phyloP scores from a whole-genome alignment of 2,888 invertebrate genomes.

The Sminthurides aquaticus region DNA sequence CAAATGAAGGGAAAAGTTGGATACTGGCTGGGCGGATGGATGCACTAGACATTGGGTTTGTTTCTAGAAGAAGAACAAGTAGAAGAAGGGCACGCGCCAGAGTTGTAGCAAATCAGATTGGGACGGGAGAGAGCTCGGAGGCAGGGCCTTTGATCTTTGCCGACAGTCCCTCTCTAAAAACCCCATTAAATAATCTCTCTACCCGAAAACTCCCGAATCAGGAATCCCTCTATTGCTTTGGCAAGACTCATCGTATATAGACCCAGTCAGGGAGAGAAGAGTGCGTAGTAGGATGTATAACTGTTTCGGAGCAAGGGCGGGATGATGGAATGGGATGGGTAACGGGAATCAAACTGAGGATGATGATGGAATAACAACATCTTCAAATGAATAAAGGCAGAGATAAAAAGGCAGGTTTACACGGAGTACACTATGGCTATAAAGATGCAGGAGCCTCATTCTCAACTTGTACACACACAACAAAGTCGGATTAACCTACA shows the following conservation, averaged over 20 bases:
- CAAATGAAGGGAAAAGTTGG: too few relatives aligned
- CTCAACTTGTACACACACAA: too few relatives aligned
- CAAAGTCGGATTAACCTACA: too few relatives aligned
- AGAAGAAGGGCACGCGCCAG: constrained; percentile 43
- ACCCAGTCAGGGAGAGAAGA: too few relatives aligned
- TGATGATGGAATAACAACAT: neutral
- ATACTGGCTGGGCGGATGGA: too few relatives aligned
- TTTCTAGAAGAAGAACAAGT: neutral
- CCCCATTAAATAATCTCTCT: constrained; percentile 42
- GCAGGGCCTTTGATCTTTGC: constrained; percentile 44
- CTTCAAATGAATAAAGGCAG: neutral
- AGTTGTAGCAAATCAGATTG: constrained; percentile 44
- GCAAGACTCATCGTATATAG: too few relatives aligned
- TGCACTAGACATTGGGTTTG: neutral
- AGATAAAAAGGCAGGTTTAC: neutral
- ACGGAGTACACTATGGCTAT: too few relatives aligned
- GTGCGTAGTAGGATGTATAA: too few relatives aligned
- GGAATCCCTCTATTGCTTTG: constrained; percentile 33
- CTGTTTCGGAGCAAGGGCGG: too few relatives aligned
- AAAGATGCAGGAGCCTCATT: too few relatives aligned
- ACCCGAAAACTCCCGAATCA: constrained; percentile 41
- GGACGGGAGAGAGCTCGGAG: constrained; percentile 33
- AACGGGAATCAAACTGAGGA: too few relatives aligned
- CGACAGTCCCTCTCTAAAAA: constrained; percentile 42
- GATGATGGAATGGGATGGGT: neutral